A percentile compares a stretch with the other conserved stretches of the same genome.
Conservation (phyloP, 2,797 vertebrate genomes). For the Chaunax sp. region DNA sequence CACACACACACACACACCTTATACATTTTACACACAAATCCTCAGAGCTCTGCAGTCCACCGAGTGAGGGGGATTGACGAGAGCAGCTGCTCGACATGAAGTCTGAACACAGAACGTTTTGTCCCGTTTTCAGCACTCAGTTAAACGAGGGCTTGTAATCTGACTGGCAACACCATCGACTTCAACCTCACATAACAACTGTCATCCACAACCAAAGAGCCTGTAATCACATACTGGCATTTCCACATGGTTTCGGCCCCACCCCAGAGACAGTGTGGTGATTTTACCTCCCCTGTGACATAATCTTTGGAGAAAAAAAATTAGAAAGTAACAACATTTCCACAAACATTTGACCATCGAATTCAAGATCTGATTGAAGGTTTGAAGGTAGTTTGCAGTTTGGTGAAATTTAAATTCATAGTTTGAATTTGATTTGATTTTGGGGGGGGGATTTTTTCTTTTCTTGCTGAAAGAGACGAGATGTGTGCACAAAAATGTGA, state of each 20-base stretch:
- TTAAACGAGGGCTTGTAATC: constrained; percentile 61
- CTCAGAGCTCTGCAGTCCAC: constrained; percentile 38
- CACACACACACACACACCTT: constrained; percentile 11
- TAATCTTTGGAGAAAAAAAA: too few species aligned
- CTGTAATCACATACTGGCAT: constrained; percentile 2
- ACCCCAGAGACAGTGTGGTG: neutral
- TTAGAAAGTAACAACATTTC: neutral
- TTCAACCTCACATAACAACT: constrained; percentile 44
- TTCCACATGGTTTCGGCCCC: neutral
- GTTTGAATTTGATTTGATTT: too few species aligned
- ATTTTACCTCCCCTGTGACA: neutral
- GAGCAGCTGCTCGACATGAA: constrained; percentile 55
- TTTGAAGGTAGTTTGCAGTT: neutral
- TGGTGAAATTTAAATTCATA: neutral
- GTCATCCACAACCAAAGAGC: constrained; percentile 24
- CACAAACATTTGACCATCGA: neutral
- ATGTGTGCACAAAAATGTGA: neutral
- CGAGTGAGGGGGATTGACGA: constrained; percentile 51
- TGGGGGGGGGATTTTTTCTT: too few species aligned
- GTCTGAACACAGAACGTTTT: constrained; percentile 64
- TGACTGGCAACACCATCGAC: constrained; percentile 41
- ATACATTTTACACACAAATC: constrained; percentile 19
- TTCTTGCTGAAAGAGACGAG: neutral
- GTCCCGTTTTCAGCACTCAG: constrained; percentile 53
- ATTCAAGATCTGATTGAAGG: neutral